Evolutionary conservation across 1,140 invertebrate species (phyloP).

Genomic region (Listronotus oregonensis): DNA sequence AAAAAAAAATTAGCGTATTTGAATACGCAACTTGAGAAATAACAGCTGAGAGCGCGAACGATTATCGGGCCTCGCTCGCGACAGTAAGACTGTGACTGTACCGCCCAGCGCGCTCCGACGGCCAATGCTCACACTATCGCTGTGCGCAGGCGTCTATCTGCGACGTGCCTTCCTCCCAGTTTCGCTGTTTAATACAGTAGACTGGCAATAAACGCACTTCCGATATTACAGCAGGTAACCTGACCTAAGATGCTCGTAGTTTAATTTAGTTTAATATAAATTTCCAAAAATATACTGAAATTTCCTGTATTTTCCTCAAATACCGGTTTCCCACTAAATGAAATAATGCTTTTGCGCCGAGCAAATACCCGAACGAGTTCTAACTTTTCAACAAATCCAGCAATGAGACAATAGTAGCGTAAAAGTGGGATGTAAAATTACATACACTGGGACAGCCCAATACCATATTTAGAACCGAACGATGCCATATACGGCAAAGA

Average conservation of each 20-base stretch:
- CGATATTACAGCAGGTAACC: slow-evolving; percentile 44
- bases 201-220: slow-evolving; percentile 36
- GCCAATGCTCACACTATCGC: slow-evolving; percentile 48
- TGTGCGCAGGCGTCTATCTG: slow-evolving; percentile 57
- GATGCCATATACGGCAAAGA: slow-evolving; percentile 74
- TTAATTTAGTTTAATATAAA: slow-evolving; percentile 33
- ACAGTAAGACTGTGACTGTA: slow-evolving; percentile 33
- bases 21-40: slow-evolving; percentile 42
- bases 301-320: slow-evolving; percentile 15
- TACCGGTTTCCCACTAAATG: slow-evolving; percentile 2
- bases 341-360: slow-evolving; percentile 12
- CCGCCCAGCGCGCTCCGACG: slow-evolving; percentile 47
- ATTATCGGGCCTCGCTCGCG: slow-evolving; percentile 33
- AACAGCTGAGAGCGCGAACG: slow-evolving; percentile 44
- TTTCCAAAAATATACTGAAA: slow-evolving; percentile 36
- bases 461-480: slow-evolving; percentile 76
- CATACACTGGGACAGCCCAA: slow-evolving; percentile 64
- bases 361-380: not conserved
- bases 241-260: slow-evolving; percentile 44
- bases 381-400: slow-evolving; percentile 7
- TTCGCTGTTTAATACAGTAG: not conserved
- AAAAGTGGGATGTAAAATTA: slow-evolving; percentile 56
- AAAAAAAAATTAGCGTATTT: slow-evolving; percentile 22
- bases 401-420: slow-evolving; percentile 44
- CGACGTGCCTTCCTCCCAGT: slow-evolving; percentile 35